These are phyloP conservation scores for Caerostris darwini DNA, from an alignment of 1,140 invertebrate species.

Conservation along the genomic window DNA sequence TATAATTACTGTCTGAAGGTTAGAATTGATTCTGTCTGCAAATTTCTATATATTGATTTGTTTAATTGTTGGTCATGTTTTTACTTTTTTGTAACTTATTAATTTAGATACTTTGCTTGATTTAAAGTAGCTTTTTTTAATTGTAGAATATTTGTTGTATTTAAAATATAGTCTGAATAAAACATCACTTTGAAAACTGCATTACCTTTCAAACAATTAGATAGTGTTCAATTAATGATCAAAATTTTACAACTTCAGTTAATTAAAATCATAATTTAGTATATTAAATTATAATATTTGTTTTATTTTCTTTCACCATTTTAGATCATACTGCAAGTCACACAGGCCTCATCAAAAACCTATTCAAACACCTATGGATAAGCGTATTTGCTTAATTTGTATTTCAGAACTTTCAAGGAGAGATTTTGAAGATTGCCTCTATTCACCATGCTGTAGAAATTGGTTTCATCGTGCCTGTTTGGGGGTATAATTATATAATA, in stretches of 20 bases:
- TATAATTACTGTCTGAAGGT: too few species aligned
- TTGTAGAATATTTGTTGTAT: too few species aligned
- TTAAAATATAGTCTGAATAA: too few species aligned
- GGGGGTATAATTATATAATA: conserved; percentile 81
- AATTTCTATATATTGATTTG: too few species aligned
- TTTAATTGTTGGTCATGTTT: too few species aligned
- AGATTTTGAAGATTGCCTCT: conserved; percentile 82
- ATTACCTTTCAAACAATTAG: too few species aligned
- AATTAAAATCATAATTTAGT: neutral
- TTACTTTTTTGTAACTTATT: too few species aligned
- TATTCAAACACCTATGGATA: neutral
- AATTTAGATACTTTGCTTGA: too few species aligned
- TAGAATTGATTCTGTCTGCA: too few species aligned
- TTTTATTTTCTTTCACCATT: conserved; percentile 53
- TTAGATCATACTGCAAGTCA: conserved; percentile 85
- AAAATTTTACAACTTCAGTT: neutral
- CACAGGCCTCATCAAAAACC: conserved; percentile 85
- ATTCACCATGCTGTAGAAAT: conserved; percentile 86
- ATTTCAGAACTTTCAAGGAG: conserved; percentile 83
- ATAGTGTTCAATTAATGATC: too few species aligned
- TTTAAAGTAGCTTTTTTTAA: too few species aligned
- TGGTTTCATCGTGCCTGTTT: conserved; percentile 86
- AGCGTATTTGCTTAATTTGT: conserved; percentile 84
- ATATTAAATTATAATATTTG: neutral
- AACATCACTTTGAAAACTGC: too few species aligned